Evolutionary conservation across 2,797 vertebrate genomes (phyloP), one percentile per base, ranked within the genome.

Genomic region (Potorous gilbertii): DNA sequence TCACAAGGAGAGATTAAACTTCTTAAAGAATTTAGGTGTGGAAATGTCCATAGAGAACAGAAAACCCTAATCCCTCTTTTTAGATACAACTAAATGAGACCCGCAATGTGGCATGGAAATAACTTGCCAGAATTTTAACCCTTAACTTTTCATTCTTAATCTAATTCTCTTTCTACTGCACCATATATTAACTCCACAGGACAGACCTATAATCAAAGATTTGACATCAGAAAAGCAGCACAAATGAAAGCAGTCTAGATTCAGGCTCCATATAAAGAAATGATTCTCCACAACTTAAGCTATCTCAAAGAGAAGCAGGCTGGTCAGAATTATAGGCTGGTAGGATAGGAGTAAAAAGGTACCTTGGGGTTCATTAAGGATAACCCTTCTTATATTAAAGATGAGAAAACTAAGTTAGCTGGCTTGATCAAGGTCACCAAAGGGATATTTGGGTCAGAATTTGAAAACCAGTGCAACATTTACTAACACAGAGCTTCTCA

Each of bases 321-420:
- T 40, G 18, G 5, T 16, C 18, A 74, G 66, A 8, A 40, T 21
- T 21, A 74, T 40, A 74, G 16, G 2, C 8, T 21, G 8, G 16
- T 21, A 3, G 66, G n/a, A 74, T 8, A 21, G 5, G 66, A 74
- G 66, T 6, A 2, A 74, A 40, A 40, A 9, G 4, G 18, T 24
- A 21, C n/a, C 6, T 74, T 74, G 11, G n/a, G 18, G 8, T 8
- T 81, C 74, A 74, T 46, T 46, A 27, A 46, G 21, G 10, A 21
- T 21, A 46, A 11, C 12, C 8, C 18, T 81, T 9, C 40, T 81
- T 21, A 81, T 46, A 46, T 81, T 81, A 40, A 81, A 10, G 21
- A 46, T 81, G 29, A 66, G 34, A 55, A 92, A 93, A 93, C 40
- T 46, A 1, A 24, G 96, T 97, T 89, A 95, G 12, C 89, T 18